Base-by-base conservation (phyloP, 2,797 vertebrate species). In the Cyclopterus lumpus region DNA sequence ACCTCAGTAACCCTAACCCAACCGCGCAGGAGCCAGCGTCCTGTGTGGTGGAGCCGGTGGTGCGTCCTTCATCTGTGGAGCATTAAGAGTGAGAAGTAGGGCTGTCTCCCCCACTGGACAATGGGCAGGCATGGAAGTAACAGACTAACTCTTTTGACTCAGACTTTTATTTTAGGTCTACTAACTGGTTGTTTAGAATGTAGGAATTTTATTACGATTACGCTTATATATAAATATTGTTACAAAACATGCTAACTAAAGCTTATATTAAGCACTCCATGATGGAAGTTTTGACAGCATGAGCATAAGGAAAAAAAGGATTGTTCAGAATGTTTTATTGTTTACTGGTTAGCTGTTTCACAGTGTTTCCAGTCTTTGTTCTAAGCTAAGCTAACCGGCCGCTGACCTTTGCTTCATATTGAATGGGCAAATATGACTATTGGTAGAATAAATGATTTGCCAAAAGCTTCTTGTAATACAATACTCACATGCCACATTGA, bases 11-110 rank as follows among this genome's bases (percentile, higher is more conserved):
- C 38, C 58, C 46, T 40, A 18, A 16, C 55, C 58, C 55, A 5
- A 63, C 46, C 34, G 64, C 8, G 66, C 65, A 38, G 60, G 75
- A 79, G 81, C 69, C 79, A n/a, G 46, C 78, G 30, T 86, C 87
- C 82, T 84, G 88, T 88, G 85, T 82, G 88, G 84, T 76, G 81
- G 54, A 62, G 75, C 71, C 26, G 18, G 61, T 34, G 64, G 51
- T 73, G 69, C 66, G 66, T 77, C 84, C 77, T 81, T 91, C 91
- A 90, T 91, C 92, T 92, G 89, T 90, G 82, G 73, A 88, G 81
- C 78, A 80, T 93, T 91, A 90, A 76, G 89, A 90, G 67, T 79
- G 66, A 90, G 89, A 88, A 64, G 85, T 81, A 85, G 80, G 79
- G 74, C 81, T 83, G 90, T 93, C 88, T 93, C 80, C 82, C 22